Conservation (phyloP, 2,797 vertebrate genomes). For the Acrossocheilus fasciatus region DNA sequence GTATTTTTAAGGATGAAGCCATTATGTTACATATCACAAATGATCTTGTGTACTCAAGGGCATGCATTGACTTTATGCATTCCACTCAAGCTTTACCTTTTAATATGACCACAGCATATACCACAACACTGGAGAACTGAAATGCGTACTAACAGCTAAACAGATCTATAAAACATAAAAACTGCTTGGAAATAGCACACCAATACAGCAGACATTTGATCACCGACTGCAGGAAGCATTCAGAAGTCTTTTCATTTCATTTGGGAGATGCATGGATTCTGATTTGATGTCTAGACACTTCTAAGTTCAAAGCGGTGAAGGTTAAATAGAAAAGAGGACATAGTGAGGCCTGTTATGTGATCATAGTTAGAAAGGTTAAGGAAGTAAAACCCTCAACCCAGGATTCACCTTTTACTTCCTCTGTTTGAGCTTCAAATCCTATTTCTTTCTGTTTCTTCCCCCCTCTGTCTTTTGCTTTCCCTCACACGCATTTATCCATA, state of each 20-base stretch:
- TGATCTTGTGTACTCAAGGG: not conserved
- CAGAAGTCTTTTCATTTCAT: not conserved
- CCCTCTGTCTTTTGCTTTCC: not conserved
- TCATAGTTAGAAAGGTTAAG: not conserved
- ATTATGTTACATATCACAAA: slow-evolving; percentile 3
- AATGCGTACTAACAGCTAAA: slow-evolving; percentile 7
- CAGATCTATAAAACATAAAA: slow-evolving; percentile 14
- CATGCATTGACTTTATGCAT: slow-evolving; percentile 2
- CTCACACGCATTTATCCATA: not conserved
- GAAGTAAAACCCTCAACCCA: slow-evolving; percentile 1
- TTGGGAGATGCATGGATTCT: not conserved
- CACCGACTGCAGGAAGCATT: not conserved
- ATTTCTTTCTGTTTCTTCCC: not conserved
- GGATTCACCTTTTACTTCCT: not conserved
- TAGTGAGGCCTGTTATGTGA: not conserved
- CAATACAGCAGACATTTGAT: not conserved
- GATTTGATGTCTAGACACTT: not conserved
- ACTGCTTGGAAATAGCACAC: slow-evolving; percentile 2
- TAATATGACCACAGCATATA: not conserved
- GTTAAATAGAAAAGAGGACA: not conserved
- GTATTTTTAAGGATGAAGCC: not conserved
- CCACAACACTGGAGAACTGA: slow-evolving; percentile 27
- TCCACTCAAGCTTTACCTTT: slow-evolving; percentile 4
- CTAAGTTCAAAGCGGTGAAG: not conserved
- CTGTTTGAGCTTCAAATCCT: slow-evolving; percentile 7